phyloP scores from a whole-genome alignment of 2,888 invertebrate species.

The Drosophila mettleri region DNA sequence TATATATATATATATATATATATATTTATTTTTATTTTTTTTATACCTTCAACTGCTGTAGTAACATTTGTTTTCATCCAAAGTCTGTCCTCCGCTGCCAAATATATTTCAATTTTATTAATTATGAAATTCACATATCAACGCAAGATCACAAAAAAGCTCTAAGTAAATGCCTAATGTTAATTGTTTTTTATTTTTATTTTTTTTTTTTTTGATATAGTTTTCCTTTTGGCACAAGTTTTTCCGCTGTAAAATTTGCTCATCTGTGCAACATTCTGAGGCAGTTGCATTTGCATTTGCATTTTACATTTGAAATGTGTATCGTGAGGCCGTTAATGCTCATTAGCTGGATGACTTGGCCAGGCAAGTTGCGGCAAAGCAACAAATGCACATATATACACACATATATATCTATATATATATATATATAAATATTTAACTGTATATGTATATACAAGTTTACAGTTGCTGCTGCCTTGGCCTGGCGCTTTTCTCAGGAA shows the following conservation, averaged over 20 bases:
- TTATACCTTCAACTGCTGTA: too few relatives aligned
- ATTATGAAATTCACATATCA: too few relatives aligned
- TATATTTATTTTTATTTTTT: too few relatives aligned
- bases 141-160: too few relatives aligned
- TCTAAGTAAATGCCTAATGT: too few relatives aligned
- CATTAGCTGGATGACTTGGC: conserved; percentile 55
- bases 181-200: too few relatives aligned
- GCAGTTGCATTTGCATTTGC: conserved; percentile 43
- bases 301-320: conserved; percentile 23
- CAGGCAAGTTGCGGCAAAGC: conserved; percentile 23
- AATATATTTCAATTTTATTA: too few relatives aligned
- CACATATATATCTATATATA: background rate
- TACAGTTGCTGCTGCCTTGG: conserved; percentile 39
- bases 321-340: conserved; percentile 45
- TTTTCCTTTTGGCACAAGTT: background rate
- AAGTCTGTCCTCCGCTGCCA: too few relatives aligned
- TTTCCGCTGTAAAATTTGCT: background rate
- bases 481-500: conserved; percentile 62
- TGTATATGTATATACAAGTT: conserved; percentile 1
- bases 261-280: background rate
- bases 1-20: too few relatives aligned
- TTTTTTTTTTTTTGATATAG: background rate
- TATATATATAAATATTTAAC: background rate
- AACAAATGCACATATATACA: background rate
- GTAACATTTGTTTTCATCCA: too few relatives aligned